Conservation (phyloP, 2,797 vertebrate species). For the Aplochiton taeniatus region DNA sequence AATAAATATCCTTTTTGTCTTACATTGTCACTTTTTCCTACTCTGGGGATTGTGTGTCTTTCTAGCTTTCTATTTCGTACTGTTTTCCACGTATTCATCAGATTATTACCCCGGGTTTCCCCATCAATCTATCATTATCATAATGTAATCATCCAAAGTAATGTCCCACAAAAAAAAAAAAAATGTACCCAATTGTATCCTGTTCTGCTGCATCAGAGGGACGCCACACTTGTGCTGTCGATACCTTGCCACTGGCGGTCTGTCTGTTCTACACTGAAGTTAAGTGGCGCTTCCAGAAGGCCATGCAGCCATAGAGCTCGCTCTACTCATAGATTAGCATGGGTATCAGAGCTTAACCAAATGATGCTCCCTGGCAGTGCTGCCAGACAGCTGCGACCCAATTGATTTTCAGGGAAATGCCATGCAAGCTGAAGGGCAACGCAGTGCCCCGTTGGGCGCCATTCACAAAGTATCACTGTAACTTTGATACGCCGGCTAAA, state of each 20-base stretch:
- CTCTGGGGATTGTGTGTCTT: background rate
- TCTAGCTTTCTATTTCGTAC: too few relatives aligned
- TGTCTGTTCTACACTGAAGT: background rate
- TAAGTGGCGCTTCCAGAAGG: background rate
- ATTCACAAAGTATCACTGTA: slow-evolving; percentile 61
- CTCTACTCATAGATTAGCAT: slow-evolving; percentile 57
- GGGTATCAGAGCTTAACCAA: slow-evolving; percentile 60
- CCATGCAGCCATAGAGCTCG: slow-evolving; percentile 31
- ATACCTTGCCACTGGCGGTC: background rate
- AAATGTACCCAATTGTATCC: background rate
- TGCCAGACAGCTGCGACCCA: slow-evolving; percentile 63
- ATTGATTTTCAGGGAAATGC: slow-evolving; percentile 70
- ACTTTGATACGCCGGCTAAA: slow-evolving; percentile 27
- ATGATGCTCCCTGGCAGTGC: slow-evolving; percentile 56
- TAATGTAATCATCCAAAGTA: too few relatives aligned
- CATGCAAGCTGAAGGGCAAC: slow-evolving; percentile 67
- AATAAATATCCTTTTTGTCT: background rate
- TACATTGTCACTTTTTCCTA: background rate
- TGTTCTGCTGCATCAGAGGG: slow-evolving; percentile 18
- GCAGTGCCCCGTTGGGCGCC: slow-evolving; percentile 53
- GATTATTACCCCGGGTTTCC: too few relatives aligned
- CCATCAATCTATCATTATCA: background rate
- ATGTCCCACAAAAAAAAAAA: background rate
- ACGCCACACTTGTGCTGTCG: background rate
- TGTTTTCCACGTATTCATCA: too few relatives aligned